Base-by-base conservation (phyloP, 2,113 vertebrate species). In the Crotalus horridus region DNA sequence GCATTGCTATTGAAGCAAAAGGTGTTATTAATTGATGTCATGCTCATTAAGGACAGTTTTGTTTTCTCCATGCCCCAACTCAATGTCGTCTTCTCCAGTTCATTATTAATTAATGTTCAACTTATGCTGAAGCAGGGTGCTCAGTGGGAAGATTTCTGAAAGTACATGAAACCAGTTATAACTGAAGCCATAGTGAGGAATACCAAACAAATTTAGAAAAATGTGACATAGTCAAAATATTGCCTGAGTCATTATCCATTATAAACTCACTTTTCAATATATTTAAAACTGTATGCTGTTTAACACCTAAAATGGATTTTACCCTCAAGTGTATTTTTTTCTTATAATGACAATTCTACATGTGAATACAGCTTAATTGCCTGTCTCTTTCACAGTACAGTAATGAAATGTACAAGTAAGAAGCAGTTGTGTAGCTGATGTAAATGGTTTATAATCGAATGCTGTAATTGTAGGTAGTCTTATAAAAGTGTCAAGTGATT, bases 201-300 rank as follows among this genome's bases (percentile, higher is more conserved):
- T 95, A 89, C 93, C 91, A 95, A 95, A 95, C 94, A 93, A 95
- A 96, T 96, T 95, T 87, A 93, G 95, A 95, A 95, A 93, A 93
- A 95, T 92, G 88, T 94, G 95, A 94, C 93, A 95, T 89, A 93
- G 55, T 91, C 90, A 56, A 89, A 92, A 91, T 92, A 87, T 96
- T 94, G 91, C 89, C 43, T 85, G 55, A 96, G 56, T 94, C 93
- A 92, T 94, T 95, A 93, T 93, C 94, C 95, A 95, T 96, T 95
- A 90, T 61, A 51, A 93, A 93, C 87, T 90, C 1, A 24, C 56
- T 94, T 95, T 89, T 89, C 95, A 74, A 55, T 88, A 92, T 69
- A 92, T 95, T 64, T 92, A 89, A 48, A 46, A 87, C 69, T 61
- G 85, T 95, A 64, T 21, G 93, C 20, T 86, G 64, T 86, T 86